Conservation (phyloP, 2,888 invertebrate species). For the Amphimallon solstitiale region DNA sequence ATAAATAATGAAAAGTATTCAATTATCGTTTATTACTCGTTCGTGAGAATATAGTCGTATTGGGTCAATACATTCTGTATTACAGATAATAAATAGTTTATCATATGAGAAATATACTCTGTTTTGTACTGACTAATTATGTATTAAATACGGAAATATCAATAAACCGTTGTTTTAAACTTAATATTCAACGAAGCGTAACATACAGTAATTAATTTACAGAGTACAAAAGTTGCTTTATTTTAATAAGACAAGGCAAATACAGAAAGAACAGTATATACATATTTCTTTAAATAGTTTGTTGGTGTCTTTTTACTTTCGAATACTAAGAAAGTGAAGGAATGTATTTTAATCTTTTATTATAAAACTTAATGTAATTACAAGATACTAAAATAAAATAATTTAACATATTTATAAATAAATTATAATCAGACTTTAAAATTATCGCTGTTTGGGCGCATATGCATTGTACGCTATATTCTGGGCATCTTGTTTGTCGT, state of each 20-base stretch:
- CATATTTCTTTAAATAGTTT: too few species aligned
- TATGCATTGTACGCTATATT: conserved; percentile 70
- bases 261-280: too few species aligned
- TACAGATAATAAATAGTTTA: conserved; percentile 15
- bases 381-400: conserved; percentile 53
- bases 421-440: conserved; percentile 39
- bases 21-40: too few species aligned
- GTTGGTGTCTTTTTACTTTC: background rate
- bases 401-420: conserved; percentile 47
- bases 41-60: too few species aligned
- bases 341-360: conserved; percentile 17
- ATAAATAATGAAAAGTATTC: too few species aligned
- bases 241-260: background rate
- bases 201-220: background rate
- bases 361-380: conserved; percentile 30
- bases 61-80: background rate
- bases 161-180: background rate
- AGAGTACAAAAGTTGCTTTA: background rate
- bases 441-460: conserved; percentile 53
- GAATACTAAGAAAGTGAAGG: background rate
- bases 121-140: background rate
- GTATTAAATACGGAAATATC: background rate
- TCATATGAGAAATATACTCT: conserved; percentile 21
- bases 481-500: conserved; percentile 63
- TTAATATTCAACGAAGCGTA: background rate